These are phyloP conservation scores for Malacoctenus gilli DNA, from an alignment of 2,797 vertebrate species.

Conservation along the genomic window DNA sequence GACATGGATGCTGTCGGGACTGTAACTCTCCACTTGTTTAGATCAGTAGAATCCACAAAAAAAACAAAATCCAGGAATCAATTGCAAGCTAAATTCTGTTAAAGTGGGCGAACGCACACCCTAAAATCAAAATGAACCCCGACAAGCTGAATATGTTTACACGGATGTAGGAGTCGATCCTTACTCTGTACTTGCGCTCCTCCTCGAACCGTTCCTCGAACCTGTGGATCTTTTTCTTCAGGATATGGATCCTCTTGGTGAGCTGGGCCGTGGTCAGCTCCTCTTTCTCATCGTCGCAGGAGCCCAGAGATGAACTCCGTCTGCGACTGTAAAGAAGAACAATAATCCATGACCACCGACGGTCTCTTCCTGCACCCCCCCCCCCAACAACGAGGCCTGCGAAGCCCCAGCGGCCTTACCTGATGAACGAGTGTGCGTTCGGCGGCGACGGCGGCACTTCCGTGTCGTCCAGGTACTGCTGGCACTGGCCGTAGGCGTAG, in stretches of 20 bases:
- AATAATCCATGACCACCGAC: background rate
- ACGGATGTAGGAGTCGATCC: constrained; percentile 17
- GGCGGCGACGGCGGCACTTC: constrained; percentile 98
- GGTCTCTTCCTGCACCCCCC: background rate
- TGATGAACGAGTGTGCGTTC: constrained; percentile 93
- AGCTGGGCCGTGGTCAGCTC: constrained; percentile 92
- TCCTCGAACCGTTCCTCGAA: constrained; percentile 97
- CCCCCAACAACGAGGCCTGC: too few species aligned
- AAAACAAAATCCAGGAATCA: background rate
- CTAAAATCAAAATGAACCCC: too few species aligned
- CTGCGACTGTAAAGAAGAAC: constrained; percentile 80
- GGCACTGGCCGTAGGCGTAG: constrained; percentile 90
- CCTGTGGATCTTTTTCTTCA: constrained; percentile 96
- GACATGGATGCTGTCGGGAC: too few species aligned
- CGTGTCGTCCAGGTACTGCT: constrained; percentile 95
- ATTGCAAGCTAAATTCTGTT: too few species aligned
- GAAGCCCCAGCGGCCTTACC: constrained; percentile 74
- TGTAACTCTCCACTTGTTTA: too few species aligned
- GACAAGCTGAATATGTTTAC: too few species aligned
- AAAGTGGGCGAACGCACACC: too few species aligned
- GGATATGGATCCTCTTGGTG: constrained; percentile 91
- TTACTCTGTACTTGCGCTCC: constrained; percentile 94
- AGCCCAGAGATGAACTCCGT: constrained; percentile 93
- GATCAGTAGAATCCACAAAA: too few species aligned
- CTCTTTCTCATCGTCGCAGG: constrained; percentile 89